A percentile compares a stretch with the other conserved stretches of the same genome.
Evolutionary conservation across 2,888 invertebrate species (phyloP).

Genomic region (Augiades crinisus): DNA sequence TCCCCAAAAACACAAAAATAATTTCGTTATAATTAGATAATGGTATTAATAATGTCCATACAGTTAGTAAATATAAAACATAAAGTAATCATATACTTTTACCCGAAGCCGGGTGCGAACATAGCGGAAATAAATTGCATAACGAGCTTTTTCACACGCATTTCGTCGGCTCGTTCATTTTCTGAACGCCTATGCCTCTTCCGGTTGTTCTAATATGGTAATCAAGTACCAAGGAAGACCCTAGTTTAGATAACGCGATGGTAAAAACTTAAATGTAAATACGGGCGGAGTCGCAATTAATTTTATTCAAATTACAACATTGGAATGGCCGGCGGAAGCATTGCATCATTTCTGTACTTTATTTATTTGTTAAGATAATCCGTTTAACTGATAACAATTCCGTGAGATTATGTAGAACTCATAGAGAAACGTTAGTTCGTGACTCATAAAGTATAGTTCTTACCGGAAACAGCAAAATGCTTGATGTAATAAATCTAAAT

Average conservation of each 20-base stretch:
- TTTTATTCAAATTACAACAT: neutral
- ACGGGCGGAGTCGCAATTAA: neutral
- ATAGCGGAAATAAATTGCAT: neutral
- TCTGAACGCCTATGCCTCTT: neutral
- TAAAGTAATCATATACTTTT: neutral
- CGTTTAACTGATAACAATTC: too few relatives aligned
- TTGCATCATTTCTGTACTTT: neutral
- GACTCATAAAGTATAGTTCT: too few relatives aligned
- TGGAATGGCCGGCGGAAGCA: neutral
- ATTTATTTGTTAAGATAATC: neutral
- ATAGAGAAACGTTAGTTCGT: too few relatives aligned
- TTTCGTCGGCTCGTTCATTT: neutral
- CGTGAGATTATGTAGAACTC: too few relatives aligned
- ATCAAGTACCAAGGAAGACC: neutral
- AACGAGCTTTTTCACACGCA: slow-evolving; percentile 8
- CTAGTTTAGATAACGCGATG: neutral
- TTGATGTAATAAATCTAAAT: too few relatives aligned
- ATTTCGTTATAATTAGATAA: too few relatives aligned
- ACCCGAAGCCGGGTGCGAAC: neutral
- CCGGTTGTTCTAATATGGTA: neutral
- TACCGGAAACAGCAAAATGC: too few relatives aligned
- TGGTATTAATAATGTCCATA: too few relatives aligned
- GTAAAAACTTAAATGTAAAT: neutral
- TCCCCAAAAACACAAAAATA: too few relatives aligned
- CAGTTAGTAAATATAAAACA: too few relatives aligned